Conservation (phyloP, 2,797 vertebrate species). For the Fratercula arctica region DNA sequence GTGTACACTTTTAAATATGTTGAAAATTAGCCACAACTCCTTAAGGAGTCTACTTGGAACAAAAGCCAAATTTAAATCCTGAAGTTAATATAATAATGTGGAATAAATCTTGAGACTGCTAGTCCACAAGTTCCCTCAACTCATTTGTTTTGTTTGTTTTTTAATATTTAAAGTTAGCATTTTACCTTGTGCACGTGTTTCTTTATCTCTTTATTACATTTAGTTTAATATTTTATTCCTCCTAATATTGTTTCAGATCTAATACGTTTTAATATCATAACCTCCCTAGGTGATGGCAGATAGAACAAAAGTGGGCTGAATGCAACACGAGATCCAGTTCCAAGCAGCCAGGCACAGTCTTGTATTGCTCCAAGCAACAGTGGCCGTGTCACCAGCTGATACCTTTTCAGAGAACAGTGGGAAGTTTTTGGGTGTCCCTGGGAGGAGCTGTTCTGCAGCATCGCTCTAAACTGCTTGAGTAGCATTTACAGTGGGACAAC, state of each 20-base stretch:
- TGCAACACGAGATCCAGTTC: not conserved
- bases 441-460: not conserved
- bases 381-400: not conserved
- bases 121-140: not conserved
- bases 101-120: conserved; percentile 29
- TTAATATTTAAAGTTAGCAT: not conserved
- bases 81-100: conserved; percentile 54
- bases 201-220: conserved; percentile 9
- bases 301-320: not conserved
- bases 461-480: not conserved
- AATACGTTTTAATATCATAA: not conserved
- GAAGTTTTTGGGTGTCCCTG: not conserved
- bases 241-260: not conserved
- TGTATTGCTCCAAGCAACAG: not conserved
- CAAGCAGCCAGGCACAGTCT: not conserved
- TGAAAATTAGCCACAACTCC: conserved; percentile 62
- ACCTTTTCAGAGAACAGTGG: not conserved
- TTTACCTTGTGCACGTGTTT: not conserved
- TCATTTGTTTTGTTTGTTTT: not conserved
- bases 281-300: not conserved
- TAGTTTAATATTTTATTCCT: not conserved
- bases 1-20: conserved; percentile 55
- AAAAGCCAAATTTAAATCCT: conserved; percentile 53
- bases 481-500: not conserved
- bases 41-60: conserved; percentile 54